phyloP scores from a whole-genome alignment of 2,797 vertebrate species.

The Chlorospingus semifuscus region DNA sequence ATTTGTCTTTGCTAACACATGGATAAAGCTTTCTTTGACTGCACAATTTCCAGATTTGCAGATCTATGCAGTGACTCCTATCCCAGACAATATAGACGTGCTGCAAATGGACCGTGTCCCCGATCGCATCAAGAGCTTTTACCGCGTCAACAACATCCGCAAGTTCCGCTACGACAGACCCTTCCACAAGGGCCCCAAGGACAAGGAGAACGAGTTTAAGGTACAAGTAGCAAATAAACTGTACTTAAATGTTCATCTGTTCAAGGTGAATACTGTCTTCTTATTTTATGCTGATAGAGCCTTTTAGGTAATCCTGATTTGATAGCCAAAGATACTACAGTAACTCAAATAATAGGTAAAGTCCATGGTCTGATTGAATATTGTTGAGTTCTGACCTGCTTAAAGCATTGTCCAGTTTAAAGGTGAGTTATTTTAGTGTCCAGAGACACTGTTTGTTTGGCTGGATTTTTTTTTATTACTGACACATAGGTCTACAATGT shows the following conservation, averaged over 20 bases:
- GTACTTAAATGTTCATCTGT: not conserved
- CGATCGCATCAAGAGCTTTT: conserved; percentile 98
- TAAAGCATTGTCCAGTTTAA: not conserved
- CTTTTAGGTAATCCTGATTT: not conserved
- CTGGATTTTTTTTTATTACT: not conserved
- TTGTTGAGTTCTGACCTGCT: not conserved
- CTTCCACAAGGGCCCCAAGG: conserved; percentile 96
- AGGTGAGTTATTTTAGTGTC: not conserved
- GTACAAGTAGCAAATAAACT: conserved; percentile 65
- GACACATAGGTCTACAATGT: not conserved
- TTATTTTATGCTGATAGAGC: not conserved
- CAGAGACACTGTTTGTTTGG: not conserved
- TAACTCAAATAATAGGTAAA: not conserved
- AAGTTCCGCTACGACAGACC: conserved; percentile 97
- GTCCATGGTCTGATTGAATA: not conserved
- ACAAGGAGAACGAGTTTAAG: conserved; percentile 99
- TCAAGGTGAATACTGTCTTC: not conserved
- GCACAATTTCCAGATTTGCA: conserved; percentile 84
- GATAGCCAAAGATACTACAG: not conserved
- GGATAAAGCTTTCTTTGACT: conserved; percentile 79
- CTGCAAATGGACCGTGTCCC: conserved; percentile 96
- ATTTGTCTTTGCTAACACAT: not conserved
- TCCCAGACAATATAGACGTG: conserved; percentile 92
- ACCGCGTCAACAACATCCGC: conserved; percentile 95
- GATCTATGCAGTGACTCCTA: conserved; percentile 96